phyloP scores from a whole-genome alignment of 2,113 vertebrate genomes.

The Gallinago jamesoni region DNA sequence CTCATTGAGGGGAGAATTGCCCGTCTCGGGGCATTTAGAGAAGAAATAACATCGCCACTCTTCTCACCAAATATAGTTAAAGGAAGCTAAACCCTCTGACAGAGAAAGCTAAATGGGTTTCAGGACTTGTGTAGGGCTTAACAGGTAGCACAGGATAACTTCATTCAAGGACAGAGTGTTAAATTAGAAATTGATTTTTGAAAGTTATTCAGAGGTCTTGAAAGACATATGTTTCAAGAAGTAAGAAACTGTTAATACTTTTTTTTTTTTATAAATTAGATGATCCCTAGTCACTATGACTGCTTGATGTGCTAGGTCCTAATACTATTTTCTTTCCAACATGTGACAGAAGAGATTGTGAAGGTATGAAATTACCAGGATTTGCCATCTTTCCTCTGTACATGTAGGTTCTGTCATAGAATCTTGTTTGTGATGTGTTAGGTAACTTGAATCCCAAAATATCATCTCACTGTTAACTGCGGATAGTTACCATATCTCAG shows the following conservation, averaged over 20 bases:
- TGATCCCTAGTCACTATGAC: not conserved
- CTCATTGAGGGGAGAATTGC: rapidly evolving
- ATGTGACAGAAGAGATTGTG: not conserved
- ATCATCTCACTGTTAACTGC: not conserved
- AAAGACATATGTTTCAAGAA: not conserved
- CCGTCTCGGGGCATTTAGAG: not conserved
- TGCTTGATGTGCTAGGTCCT: not conserved
- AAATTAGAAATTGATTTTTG: not conserved
- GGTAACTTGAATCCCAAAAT: not conserved
- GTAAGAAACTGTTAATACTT: not conserved
- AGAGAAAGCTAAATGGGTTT: not conserved
- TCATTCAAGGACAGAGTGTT: not conserved
- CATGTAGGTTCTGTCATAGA: rapidly evolving
- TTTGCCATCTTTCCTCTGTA: not conserved
- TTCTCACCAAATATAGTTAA: not conserved
- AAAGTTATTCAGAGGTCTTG: not conserved
- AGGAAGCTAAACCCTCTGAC: not conserved
- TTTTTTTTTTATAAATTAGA: not conserved
- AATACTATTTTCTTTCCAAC: not conserved
- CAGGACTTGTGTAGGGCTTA: rapidly evolving
- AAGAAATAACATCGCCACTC: not conserved
- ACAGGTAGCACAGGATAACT: not conserved
- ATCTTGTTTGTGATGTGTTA: not conserved
- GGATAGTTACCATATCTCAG: not conserved
- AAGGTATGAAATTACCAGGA: not conserved